A percentile compares a stretch with the other conserved stretches of the same genome.
phyloP scores from a whole-genome alignment of 2,797 vertebrate species.

The Poeciliopsis paucimaculata region DNA sequence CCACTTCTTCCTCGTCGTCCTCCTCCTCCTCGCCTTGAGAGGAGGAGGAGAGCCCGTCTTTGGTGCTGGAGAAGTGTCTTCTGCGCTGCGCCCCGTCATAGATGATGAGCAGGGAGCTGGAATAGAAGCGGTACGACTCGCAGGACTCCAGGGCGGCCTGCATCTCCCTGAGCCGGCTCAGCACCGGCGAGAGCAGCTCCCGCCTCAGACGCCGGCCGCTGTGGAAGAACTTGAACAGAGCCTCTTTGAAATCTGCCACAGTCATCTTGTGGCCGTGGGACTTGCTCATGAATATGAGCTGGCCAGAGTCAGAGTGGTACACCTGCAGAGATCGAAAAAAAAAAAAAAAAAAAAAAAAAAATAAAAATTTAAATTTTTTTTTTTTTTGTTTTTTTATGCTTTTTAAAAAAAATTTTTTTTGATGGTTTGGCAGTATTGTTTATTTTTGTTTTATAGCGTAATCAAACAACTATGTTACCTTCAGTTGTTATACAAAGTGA shows the following conservation, averaged over 20 bases:
- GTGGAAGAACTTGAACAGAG: constrained; percentile 96
- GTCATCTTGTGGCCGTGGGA: constrained; percentile 92
- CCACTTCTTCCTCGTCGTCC: constrained; percentile 66
- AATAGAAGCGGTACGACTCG: constrained; percentile 97
- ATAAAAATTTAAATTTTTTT: too few species aligned
- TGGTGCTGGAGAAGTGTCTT: constrained; percentile 52
- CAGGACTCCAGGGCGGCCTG: constrained; percentile 90
- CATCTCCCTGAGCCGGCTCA: constrained; percentile 90
- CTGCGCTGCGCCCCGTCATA: constrained; percentile 88
- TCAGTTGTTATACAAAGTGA: too few species aligned
- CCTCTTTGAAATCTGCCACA: constrained; percentile 92
- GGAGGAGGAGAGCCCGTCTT: constrained; percentile 40
- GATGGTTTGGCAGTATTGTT: not conserved
- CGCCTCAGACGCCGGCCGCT: constrained; percentile 87
- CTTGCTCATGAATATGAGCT: constrained; percentile 98
- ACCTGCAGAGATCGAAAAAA: constrained; percentile 77
- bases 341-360: not conserved
- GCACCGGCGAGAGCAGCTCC: constrained; percentile 91
- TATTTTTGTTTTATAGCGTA: not conserved
- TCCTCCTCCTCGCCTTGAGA: constrained; percentile 75
- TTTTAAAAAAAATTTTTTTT: not conserved
- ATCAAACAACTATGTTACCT: too few species aligned
- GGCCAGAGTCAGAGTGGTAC: constrained; percentile 90
- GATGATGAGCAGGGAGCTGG: constrained; percentile 95
- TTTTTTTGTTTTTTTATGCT: not conserved